These are phyloP conservation scores for Belonocnema kinseyi DNA, from an alignment of 1,140 invertebrate species.

Conservation along the genomic window DNA sequence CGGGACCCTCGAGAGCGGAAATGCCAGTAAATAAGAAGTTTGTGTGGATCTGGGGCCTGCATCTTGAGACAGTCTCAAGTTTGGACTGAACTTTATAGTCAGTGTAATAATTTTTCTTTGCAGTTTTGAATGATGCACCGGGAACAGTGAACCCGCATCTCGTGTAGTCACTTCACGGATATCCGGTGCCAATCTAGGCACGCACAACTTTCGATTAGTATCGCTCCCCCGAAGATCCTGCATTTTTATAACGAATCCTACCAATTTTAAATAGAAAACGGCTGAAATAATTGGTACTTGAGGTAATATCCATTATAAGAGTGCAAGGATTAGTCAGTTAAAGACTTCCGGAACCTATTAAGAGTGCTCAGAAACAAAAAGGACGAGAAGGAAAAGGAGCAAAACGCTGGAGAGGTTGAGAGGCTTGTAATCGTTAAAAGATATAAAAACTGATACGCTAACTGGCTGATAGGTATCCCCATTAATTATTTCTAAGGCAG, in stretches of 20 bases:
- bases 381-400: background rate
- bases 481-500: slow-evolving; percentile 12
- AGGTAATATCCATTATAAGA: too few species aligned
- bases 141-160: slow-evolving; percentile 67
- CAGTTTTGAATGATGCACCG: slow-evolving; percentile 34
- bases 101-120: slow-evolving; percentile 38
- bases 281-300: too few species aligned
- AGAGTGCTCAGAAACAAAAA: background rate
- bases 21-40: slow-evolving; percentile 10
- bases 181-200: slow-evolving; percentile 64
- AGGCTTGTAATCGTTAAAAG: slow-evolving; percentile 16
- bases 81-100: slow-evolving; percentile 8
- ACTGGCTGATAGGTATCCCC: slow-evolving; percentile 1
- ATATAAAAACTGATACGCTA: slow-evolving; percentile 13
- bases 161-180: slow-evolving; percentile 68
- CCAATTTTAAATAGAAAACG: background rate
- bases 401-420: background rate
- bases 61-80: slow-evolving; percentile 22
- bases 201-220: slow-evolving; percentile 47
- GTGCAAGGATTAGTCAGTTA: background rate
- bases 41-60: background rate
- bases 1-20: background rate
- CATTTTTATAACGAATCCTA: background rate
- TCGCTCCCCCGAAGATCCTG: slow-evolving; percentile 8
- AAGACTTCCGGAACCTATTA: background rate